Evolutionary conservation across 2,888 invertebrate genomes (phyloP).

Genomic region (Erebia aethiops): DNA sequence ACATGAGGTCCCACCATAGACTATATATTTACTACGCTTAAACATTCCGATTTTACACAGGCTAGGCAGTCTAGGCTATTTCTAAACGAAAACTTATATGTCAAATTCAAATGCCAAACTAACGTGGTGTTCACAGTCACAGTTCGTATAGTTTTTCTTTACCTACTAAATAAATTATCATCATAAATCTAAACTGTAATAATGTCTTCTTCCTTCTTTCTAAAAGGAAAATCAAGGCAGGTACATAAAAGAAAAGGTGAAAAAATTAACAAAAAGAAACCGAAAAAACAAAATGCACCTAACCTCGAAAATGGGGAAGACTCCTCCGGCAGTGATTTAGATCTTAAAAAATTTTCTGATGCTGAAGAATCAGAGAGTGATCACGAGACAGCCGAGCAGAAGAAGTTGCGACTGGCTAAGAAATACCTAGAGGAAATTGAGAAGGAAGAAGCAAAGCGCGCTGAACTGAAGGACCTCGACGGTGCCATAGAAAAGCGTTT

Average conservation of each 20-base stretch:
- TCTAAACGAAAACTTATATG: too few relatives aligned
- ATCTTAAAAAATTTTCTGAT: constrained; percentile 81
- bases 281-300: constrained; percentile 63
- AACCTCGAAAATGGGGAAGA: constrained; percentile 83
- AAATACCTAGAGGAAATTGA: constrained; percentile 94
- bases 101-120: constrained; percentile 29
- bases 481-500: constrained; percentile 89
- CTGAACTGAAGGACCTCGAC: constrained; percentile 85
- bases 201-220: constrained; percentile 84
- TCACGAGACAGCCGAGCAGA: constrained; percentile 94
- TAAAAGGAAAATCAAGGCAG: constrained; percentile 83
- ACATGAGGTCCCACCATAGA: too few relatives aligned
- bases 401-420: constrained; percentile 94
- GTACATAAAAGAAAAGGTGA: constrained; percentile 81
- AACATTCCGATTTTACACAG: too few relatives aligned
- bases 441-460: constrained; percentile 88
- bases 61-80: too few relatives aligned
- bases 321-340: constrained; percentile 86
- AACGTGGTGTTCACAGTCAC: constrained; percentile 38
- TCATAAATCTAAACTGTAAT: constrained; percentile 35
- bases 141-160: not conserved
- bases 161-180: not conserved
- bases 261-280: constrained; percentile 65
- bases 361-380: constrained; percentile 83
- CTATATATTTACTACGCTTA: too few relatives aligned